phyloP scores from a whole-genome alignment of 2,113 vertebrate genomes.

The Gymnobelideus leadbeateri region DNA sequence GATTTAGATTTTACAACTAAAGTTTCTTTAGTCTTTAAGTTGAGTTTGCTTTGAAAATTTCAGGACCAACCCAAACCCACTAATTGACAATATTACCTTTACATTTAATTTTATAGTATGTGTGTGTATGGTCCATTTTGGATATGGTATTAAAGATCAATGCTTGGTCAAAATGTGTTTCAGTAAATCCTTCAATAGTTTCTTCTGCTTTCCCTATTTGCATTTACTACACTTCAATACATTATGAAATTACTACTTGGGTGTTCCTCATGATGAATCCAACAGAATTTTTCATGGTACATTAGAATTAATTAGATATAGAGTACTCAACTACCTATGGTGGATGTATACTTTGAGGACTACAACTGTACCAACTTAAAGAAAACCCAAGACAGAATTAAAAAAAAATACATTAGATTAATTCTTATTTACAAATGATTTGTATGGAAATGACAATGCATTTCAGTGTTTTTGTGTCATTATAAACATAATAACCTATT shows the following conservation, averaged over 20 bases:
- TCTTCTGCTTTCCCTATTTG: background rate
- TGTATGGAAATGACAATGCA: background rate
- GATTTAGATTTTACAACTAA: too few relatives aligned
- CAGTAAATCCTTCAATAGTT: background rate
- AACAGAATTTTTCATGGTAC: background rate
- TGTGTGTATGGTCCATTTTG: background rate
- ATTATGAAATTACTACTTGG: background rate
- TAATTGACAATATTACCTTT: background rate
- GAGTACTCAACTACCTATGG: background rate
- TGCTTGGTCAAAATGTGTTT: background rate
- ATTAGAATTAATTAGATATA: background rate
- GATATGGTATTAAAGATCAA: background rate
- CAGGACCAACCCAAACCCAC: background rate
- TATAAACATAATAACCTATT: background rate
- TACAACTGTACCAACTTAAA: background rate
- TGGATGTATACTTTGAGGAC: background rate
- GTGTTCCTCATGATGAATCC: background rate
- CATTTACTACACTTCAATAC: background rate
- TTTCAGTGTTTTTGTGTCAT: background rate
- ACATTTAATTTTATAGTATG: background rate
- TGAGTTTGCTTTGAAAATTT: background rate
- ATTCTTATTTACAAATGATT: conserved; percentile 2
- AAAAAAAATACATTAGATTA: background rate
- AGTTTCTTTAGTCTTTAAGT: background rate
- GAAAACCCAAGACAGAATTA: conserved; percentile 12